These are phyloP conservation scores for Esox niger DNA, from an alignment of 2,113 vertebrate species.

Conservation along the genomic window DNA sequence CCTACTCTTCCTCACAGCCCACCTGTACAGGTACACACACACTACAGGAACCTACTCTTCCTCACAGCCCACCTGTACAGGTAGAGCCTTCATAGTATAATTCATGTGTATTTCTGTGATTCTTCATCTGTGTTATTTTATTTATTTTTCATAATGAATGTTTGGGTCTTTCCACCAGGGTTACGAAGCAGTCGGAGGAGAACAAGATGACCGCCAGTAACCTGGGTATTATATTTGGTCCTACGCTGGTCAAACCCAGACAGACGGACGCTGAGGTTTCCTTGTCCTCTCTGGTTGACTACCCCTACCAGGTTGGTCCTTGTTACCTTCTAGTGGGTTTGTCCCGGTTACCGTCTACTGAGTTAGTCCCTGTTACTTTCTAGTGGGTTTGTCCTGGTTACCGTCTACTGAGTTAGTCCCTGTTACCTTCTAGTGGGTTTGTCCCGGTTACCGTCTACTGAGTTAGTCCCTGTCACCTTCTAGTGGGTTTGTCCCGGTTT, in stretches of 20 bases:
- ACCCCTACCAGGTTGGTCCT: conserved; percentile 78
- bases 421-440: too few species aligned
- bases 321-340: too few species aligned
- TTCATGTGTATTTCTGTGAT: not conserved
- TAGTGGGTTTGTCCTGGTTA: too few species aligned
- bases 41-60: not conserved
- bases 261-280: conserved; percentile 88
- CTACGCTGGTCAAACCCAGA: conserved; percentile 87
- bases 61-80: not conserved
- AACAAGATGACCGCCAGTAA: conserved; percentile 98
- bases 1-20: not conserved
- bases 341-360: too few species aligned
- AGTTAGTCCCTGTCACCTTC: too few species aligned
- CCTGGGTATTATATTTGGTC: conserved; percentile 95
- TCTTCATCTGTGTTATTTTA: not conserved
- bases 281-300: conserved; percentile 93
- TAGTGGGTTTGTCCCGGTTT: conserved; percentile 31
- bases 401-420: too few species aligned
- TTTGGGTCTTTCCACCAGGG: conserved; percentile 78
- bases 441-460: too few species aligned
- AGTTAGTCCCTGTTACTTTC: too few species aligned
- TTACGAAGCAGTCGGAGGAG: conserved; percentile 87
- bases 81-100: rapidly evolving
- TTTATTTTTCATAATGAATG: too few species aligned
- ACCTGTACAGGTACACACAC: not conserved